These are phyloP conservation scores for Anthoptus insignis DNA, from an alignment of 2,888 invertebrate species.

Conservation along the genomic window DNA sequence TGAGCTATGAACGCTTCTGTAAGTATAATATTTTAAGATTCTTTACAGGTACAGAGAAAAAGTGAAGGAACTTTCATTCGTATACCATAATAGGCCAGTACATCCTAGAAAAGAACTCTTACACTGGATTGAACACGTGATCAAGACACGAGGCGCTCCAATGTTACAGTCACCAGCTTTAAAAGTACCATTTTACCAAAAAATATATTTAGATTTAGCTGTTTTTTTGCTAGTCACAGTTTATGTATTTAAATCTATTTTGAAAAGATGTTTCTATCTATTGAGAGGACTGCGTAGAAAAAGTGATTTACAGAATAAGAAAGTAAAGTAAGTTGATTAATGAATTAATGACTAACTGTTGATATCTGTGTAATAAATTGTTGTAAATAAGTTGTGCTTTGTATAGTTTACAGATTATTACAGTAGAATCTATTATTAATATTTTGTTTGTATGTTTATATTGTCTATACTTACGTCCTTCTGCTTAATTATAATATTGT, in stretches of 20 bases:
- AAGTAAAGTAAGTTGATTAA: not conserved
- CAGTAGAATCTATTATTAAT: too few relatives aligned
- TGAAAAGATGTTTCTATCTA: not conserved
- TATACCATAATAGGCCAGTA: conserved; percentile 76
- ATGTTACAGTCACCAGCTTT: conserved; percentile 69
- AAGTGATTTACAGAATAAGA: not conserved
- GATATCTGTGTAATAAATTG: too few relatives aligned
- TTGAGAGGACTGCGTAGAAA: not conserved
- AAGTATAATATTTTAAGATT: too few relatives aligned
- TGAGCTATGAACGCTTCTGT: too few relatives aligned
- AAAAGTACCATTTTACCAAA: conserved; percentile 59
- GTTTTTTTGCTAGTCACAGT: conserved; percentile 41
- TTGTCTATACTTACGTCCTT: too few relatives aligned
- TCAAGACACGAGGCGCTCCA: conserved; percentile 84
- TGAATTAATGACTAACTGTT: too few relatives aligned
- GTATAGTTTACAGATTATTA: too few relatives aligned
- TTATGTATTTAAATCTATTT: not conserved
- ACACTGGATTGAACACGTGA: conserved; percentile 91
- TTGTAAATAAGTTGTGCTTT: too few relatives aligned
- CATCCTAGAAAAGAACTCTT: conserved; percentile 86
- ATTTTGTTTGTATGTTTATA: too few relatives aligned
- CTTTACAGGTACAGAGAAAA: conserved; percentile 58
- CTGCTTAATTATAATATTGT: too few relatives aligned
- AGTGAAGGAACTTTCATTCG: conserved; percentile 57
- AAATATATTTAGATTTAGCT: conserved; percentile 65